Percentiles rank a stretch among this genome's conserved stretches.
These are phyloP conservation scores for Pimpla rufipes DNA, from an alignment of 2,888 invertebrate genomes.

Conservation along the genomic window DNA sequence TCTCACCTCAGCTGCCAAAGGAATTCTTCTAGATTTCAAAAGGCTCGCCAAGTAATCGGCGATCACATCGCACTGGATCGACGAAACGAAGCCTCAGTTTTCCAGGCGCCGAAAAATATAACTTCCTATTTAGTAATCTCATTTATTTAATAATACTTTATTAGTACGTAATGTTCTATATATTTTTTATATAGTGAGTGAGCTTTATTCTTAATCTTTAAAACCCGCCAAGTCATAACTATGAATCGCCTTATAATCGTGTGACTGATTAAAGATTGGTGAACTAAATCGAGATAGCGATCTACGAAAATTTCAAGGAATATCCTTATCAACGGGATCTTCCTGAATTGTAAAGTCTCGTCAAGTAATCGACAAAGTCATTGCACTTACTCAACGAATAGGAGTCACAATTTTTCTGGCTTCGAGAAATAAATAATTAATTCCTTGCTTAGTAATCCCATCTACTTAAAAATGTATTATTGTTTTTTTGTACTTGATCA, in stretches of 20 bases:
- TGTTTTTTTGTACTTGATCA: too few relatives aligned
- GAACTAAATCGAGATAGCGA: too few relatives aligned
- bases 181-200: neutral
- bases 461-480: too few relatives aligned
- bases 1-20: constrained; percentile 9
- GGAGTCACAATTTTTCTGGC: too few relatives aligned
- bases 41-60: neutral
- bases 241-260: too few relatives aligned
- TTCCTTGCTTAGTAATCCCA: neutral
- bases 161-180: neutral
- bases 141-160: neutral
- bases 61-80: neutral
- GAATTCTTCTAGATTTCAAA: neutral
- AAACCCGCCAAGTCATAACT: neutral
- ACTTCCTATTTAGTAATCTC: neutral
- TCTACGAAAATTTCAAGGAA: too few relatives aligned
- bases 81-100: neutral
- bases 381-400: too few relatives aligned
- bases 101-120: neutral
- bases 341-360: too few relatives aligned
- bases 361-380: too few relatives aligned
- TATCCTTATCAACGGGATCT: too few relatives aligned
- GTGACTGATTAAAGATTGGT: too few relatives aligned
- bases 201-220: neutral
- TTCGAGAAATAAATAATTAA: too few relatives aligned